Base-by-base conservation (phyloP, 2,797 vertebrate genomes). In the Gila robusta region DNA sequence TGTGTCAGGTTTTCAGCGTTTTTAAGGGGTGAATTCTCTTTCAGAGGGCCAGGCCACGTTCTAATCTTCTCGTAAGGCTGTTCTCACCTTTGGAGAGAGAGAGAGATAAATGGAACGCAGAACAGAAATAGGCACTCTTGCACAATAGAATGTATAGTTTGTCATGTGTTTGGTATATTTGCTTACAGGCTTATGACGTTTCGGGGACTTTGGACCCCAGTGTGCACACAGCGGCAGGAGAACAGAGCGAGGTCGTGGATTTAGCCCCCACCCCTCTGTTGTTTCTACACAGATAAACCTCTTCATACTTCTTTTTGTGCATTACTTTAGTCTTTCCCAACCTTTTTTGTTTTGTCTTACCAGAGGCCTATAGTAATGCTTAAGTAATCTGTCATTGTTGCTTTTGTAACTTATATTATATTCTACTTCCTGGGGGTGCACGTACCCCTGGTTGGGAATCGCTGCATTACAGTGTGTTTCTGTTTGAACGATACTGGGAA, bases 81-180 rank as follows among this genome's bases (percentile, higher is more conserved):
- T 79, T 85, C 67, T 85, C 19, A 64, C 67, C 74, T 84, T 70
- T 79, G 37, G 39, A 81, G 64, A 70, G 66, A 41, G 44, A 47
- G 66, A 47, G 66, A 44, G 76, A 79, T 10, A 41, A 19, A 84
- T 69, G 28, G 37, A 70, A 56, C 19, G 9, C 26, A 77, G 16
- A 59, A 35, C 47, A 70, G 49, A 85, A 71, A 28, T 23, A 41
- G 79, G 37, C 12, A 8, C 52, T 62, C 64, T 72, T 85, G 28
- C 83, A 62, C 54, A 72, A 85, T 47, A 64, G 76, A 85, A 76
- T 84, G 82, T 81, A 84, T 80, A 59, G 77, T 47, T 80, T 76
- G 86, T 84, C 82, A 87, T 87, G 82, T 80, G 86, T 70, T 79
- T 74, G 69, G 59, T 66, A 47, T 84, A 80, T 87, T 81, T 81